These are phyloP conservation scores for Dryobotodes eremita DNA, from an alignment of 2,888 invertebrate genomes.

Conservation along the genomic window DNA sequence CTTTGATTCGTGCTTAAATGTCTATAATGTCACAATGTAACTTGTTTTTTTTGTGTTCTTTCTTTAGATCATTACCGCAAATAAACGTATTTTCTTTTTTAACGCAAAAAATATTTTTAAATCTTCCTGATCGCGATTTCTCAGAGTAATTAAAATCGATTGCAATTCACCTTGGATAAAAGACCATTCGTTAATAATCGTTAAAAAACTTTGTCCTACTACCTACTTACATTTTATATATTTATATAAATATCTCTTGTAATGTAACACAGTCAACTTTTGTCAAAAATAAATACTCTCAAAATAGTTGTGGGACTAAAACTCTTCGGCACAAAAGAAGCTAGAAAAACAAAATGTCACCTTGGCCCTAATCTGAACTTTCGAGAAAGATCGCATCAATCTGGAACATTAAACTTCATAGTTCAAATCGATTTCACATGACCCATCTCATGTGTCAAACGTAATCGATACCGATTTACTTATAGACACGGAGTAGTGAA, in stretches of 20 bases:
- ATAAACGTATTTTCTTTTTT: too few relatives aligned
- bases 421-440: constrained; percentile 50
- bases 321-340: constrained; percentile 8
- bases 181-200: not conserved
- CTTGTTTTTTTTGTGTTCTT: too few relatives aligned
- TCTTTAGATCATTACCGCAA: too few relatives aligned
- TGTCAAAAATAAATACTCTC: not conserved
- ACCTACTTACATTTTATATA: not conserved
- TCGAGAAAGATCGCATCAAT: constrained; percentile 40
- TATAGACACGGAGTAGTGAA: constrained; percentile 3
- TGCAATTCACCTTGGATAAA: not conserved
- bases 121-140: not conserved
- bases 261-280: not conserved
- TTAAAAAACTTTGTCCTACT: not conserved
- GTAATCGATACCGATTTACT: constrained; percentile 43
- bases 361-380: constrained; percentile 18
- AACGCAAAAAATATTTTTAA: not conserved
- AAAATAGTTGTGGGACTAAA: not conserved
- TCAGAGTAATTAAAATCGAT: not conserved
- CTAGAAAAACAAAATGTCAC: constrained; percentile 10
- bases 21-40: not conserved
- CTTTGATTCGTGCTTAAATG: too few relatives aligned
- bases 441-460: constrained; percentile 59
- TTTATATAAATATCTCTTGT: not conserved
- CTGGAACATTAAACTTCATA: constrained; percentile 48